A percentile compares a stretch with the other conserved stretches of the same genome.
Conservation (phyloP, 2,113 vertebrate genomes). For the Azemiops feae region DNA sequence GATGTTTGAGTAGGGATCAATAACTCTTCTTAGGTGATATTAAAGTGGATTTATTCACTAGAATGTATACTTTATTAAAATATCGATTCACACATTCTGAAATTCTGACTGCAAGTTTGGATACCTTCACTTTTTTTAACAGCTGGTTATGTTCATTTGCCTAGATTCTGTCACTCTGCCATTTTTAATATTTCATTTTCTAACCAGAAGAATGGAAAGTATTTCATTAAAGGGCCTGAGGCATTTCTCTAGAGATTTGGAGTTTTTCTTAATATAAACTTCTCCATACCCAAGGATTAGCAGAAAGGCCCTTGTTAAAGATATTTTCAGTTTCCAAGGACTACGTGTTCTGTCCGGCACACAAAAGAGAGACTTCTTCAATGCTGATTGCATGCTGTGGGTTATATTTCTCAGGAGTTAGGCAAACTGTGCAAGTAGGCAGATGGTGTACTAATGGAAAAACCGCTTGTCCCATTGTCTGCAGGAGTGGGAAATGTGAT, state of each 20-base stretch:
- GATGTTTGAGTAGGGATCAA: background rate
- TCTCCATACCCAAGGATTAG: background rate
- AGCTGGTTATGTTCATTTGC: background rate
- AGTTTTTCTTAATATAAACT: background rate
- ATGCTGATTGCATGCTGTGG: background rate
- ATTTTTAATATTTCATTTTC: background rate
- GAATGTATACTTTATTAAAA: background rate
- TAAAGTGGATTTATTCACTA: background rate
- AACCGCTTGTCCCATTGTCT: conserved; percentile 15
- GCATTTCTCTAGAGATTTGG: background rate
- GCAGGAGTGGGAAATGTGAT: background rate
- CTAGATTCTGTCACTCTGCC: background rate
- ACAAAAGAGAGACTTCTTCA: background rate
- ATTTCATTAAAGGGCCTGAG: background rate
- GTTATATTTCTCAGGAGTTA: background rate
- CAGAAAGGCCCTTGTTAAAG: background rate
- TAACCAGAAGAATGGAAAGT: background rate
- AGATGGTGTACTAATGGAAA: conserved; percentile 18
- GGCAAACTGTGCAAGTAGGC: background rate
- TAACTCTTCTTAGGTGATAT: background rate
- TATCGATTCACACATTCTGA: background rate
- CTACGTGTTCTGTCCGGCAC: background rate
- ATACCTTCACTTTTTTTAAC: background rate
- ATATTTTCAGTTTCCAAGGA: background rate
- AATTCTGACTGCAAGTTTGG: background rate